Base-by-base conservation (phyloP, 2,888 invertebrate genomes). In the Tachina fera region DNA sequence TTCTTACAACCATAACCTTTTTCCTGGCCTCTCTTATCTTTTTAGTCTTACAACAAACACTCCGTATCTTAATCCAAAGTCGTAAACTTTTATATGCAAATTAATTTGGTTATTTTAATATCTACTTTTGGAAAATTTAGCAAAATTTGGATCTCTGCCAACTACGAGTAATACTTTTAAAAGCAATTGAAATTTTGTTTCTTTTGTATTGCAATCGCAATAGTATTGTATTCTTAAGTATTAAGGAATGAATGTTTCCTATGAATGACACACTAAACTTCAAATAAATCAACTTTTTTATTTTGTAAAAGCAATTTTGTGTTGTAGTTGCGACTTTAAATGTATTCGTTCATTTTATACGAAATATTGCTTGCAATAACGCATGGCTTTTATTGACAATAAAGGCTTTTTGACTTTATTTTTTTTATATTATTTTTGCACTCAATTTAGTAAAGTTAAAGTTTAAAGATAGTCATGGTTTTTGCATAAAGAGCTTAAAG, bases 11-110 rank as follows among this genome's bases (percentile, higher is more conserved):
- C 51, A 65, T 41, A 65, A 56, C 63, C 56, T 79, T 71, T 31
- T 49, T 56, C 11, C 56, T 22, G 31, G 45, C 31, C 31, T 31
- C 6, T 31, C 6, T 31, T 39, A 45, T 65, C 47, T 53, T 19
- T 65, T 56, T 68, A 22, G 14, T 47, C 13, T 39, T 67, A 11
- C 3, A 45, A 53, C 6, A 31, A 74, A 60, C 43, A 68, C 6
- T 68, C 13, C 19, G 47, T 47, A 56, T 31, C 75, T 56, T 82
- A 76, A 81, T 68, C 68, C 61, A 75, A 71, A 53, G 74, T 61
- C 75, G 41, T 82, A 76, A 82, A 82, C 61, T 68, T 70, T 82
- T 70, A 63, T 76, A 76, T 76, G 75, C 75, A 70, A 82, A 75
- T 76, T 76, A 75, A 63, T 63, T 82, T 63, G 14, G 61, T 61